Evolutionary conservation across 2,113 vertebrate species (phyloP).

Genomic region (Mobula hypostoma): DNA sequence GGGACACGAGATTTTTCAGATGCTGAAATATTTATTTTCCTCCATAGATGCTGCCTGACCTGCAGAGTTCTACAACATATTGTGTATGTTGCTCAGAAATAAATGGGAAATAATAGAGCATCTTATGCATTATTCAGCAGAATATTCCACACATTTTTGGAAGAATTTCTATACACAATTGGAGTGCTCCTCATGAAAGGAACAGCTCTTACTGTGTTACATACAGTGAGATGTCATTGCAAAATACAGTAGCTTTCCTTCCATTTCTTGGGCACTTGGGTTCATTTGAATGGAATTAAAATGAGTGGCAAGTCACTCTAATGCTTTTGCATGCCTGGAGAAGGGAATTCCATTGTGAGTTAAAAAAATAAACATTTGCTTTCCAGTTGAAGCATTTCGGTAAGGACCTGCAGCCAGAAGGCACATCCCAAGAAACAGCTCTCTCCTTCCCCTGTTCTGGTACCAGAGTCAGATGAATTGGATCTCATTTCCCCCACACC

Average conservation of each 20-base stretch:
- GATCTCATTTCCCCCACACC: too few species aligned
- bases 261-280: neutral
- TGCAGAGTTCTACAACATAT: too few species aligned
- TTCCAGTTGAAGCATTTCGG: conserved; percentile 3
- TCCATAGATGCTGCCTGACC: too few species aligned
- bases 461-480: too few species aligned
- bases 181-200: neutral
- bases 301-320: neutral
- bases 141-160: neutral
- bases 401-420: neutral
- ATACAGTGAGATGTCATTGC: too few species aligned
- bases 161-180: neutral
- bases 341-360: neutral
- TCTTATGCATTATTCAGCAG: neutral
- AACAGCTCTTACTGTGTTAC: neutral
- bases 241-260: neutral
- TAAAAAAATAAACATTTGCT: conserved; percentile 15
- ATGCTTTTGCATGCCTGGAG: neutral
- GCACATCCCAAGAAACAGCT: neutral
- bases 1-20: too few species aligned
- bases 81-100: too few species aligned
- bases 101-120: neutral
- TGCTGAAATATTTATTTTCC: too few species aligned
- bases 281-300: neutral
- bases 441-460: too few species aligned